Evolutionary conservation across 1,140 invertebrate species (phyloP).

Genomic region (Medauroidea extradentata): DNA sequence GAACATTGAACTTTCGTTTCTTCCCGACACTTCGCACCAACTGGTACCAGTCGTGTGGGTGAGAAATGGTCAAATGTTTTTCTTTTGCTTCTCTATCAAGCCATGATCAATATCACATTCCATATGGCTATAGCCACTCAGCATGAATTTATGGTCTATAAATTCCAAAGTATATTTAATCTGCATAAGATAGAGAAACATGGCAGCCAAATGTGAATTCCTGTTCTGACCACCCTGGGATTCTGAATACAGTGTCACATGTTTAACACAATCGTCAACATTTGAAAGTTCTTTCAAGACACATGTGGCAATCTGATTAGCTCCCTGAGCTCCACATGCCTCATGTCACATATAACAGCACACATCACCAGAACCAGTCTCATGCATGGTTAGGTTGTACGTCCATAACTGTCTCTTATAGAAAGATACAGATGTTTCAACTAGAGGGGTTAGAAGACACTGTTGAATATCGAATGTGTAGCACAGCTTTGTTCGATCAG

Average conservation of each 20-base stretch:
- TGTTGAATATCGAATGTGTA: slow-evolving; percentile 17
- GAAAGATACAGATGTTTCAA: slow-evolving; percentile 12
- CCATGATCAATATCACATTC: slow-evolving; percentile 9
- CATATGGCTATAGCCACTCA: background rate
- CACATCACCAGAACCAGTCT: background rate
- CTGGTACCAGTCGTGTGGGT: slow-evolving; percentile 8
- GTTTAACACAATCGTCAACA: background rate
- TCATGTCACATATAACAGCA: too few species aligned
- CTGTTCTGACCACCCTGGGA: slow-evolving; percentile 17
- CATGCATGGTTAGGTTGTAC: slow-evolving; percentile 17
- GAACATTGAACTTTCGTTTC: background rate
- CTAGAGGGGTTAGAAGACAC: slow-evolving; percentile 13
- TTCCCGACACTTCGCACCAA: slow-evolving; percentile 6
- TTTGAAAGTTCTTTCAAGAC: background rate
- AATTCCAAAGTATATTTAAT: slow-evolving; percentile 9
- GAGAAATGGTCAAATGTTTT: background rate
- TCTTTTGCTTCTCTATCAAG: slow-evolving; percentile 5
- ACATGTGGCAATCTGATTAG: slow-evolving; percentile 13
- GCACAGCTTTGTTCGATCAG: background rate
- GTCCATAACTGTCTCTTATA: slow-evolving; percentile 20
- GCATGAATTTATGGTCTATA: slow-evolving; percentile 6
- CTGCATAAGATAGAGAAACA: slow-evolving; percentile 6
- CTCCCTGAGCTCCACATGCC: background rate
- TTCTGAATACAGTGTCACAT: slow-evolving; percentile 2
- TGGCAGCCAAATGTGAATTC: slow-evolving; percentile 13